These are phyloP conservation scores for Triplophysa rosa DNA, from an alignment of 2,113 vertebrate species.

Conservation along the genomic window DNA sequence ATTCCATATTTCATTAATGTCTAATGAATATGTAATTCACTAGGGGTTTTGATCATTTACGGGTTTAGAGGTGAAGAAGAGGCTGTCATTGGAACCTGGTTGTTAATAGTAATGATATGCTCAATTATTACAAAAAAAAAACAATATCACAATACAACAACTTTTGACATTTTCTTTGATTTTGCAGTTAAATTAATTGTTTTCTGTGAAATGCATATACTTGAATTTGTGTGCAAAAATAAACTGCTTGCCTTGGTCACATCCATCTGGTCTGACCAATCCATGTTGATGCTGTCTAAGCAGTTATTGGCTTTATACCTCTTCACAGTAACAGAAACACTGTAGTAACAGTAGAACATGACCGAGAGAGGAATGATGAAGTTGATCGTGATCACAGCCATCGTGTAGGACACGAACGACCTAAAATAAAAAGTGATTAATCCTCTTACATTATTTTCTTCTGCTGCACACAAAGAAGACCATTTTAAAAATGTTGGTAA, in stretches of 20 bases:
- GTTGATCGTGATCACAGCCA: slow-evolving; percentile 90
- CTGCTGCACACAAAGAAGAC: too few species aligned
- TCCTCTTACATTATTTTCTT: background rate
- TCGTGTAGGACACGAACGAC: slow-evolving; percentile 94
- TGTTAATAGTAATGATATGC: slow-evolving; percentile 74
- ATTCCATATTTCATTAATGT: background rate
- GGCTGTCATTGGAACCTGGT: slow-evolving; percentile 81
- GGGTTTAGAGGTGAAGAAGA: slow-evolving; percentile 71
- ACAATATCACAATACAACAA: too few species aligned
- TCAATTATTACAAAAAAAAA: too few species aligned
- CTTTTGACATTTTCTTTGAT: background rate
- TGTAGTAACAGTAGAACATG: slow-evolving; percentile 98
- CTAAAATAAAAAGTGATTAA: slow-evolving; percentile 69
- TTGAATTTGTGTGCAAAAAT: background rate
- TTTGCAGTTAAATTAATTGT: background rate
- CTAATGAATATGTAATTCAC: background rate
- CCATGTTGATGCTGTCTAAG: slow-evolving; percentile 75
- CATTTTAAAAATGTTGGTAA: too few species aligned
- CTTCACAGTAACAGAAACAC: slow-evolving; percentile 82
- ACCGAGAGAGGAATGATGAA: slow-evolving; percentile 87
- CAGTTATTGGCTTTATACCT: slow-evolving; percentile 73
- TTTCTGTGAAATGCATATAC: background rate
- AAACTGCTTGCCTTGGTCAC: slow-evolving; percentile 87
- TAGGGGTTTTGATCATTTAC: slow-evolving; percentile 45
- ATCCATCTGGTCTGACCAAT: slow-evolving; percentile 94